Evolutionary conservation across 1,140 invertebrate species (phyloP).

Genomic region (Littorina saxatilis): DNA sequence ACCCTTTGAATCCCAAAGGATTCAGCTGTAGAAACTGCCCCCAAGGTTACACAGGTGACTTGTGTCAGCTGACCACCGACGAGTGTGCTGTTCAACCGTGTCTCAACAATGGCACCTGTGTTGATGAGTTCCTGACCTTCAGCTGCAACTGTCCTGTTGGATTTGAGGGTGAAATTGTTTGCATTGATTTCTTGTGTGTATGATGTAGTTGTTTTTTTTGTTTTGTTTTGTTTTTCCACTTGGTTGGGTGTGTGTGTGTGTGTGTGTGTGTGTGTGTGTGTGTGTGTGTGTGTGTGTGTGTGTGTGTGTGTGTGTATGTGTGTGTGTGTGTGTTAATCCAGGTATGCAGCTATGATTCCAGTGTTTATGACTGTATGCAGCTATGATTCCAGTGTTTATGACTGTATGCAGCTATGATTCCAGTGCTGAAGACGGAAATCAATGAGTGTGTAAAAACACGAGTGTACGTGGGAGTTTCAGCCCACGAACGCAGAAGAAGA

Average conservation of each 20-base stretch:
- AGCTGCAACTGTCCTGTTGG: constrained; percentile 94
- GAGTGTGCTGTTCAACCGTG: constrained; percentile 46
- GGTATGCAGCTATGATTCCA: not conserved
- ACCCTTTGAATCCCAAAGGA: not conserved
- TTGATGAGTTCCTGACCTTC: constrained; percentile 94
- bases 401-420: not conserved
- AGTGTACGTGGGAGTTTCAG: too few species aligned
- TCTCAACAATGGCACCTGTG: constrained; percentile 78
- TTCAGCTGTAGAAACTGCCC: constrained; percentile 13
- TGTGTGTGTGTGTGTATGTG: not conserved
- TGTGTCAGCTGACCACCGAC: constrained; percentile 41
- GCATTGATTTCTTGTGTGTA: too few species aligned
- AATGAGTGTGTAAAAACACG: too few species aligned
- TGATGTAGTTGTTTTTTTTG: too few species aligned
- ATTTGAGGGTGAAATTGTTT: constrained; percentile 76
- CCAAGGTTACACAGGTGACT: constrained; percentile 36
- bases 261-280: too few species aligned
- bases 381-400: too few species aligned
- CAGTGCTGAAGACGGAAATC: too few species aligned
- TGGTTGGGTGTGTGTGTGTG: too few species aligned
- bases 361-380: not conserved
- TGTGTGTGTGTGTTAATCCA: not conserved
- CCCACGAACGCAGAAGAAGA: too few species aligned
- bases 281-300: not conserved
- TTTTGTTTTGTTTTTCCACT: too few species aligned